Percentiles rank a stretch among this genome's conserved stretches.
Evolutionary conservation across 2,113 vertebrate genomes (phyloP).

Genomic region (Hydrolagus affinis): DNA sequence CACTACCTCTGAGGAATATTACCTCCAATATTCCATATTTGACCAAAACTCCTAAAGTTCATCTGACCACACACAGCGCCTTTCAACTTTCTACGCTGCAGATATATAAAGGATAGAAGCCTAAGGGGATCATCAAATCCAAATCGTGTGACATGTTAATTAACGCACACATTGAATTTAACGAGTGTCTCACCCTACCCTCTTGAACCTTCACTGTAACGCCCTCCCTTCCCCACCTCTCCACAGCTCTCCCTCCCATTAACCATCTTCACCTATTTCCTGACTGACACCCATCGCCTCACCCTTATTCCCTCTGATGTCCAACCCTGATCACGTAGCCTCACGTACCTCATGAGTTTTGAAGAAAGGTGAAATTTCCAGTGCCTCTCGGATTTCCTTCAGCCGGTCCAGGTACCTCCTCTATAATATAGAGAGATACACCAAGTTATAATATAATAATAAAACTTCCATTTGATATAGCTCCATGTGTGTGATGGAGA

Average conservation of each 20-base stretch:
- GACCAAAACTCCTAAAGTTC: background rate
- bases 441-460: too few relatives aligned
- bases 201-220: background rate
- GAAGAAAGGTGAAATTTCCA: constrained; percentile 86
- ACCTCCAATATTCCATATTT: background rate
- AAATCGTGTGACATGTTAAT: too few relatives aligned
- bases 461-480: too few relatives aligned
- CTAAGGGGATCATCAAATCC: background rate
- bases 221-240: background rate
- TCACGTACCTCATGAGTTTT: constrained; percentile 80
- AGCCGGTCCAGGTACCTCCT: constrained; percentile 72
- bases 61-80: background rate
- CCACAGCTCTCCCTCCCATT: background rate
- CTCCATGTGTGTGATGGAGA: too few relatives aligned
- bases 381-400: constrained; percentile 68
- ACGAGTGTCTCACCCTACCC: too few relatives aligned
- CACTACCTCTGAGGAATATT: too few relatives aligned
- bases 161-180: background rate
- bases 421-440: constrained; percentile 50
- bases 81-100: background rate
- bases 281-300: background rate
- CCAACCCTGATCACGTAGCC: background rate
- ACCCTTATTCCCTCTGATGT: background rate
- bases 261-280: background rate
- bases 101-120: background rate